Evolutionary conservation across 2,888 invertebrate genomes (phyloP).

Genomic region (Camptogramma bilineatum): DNA sequence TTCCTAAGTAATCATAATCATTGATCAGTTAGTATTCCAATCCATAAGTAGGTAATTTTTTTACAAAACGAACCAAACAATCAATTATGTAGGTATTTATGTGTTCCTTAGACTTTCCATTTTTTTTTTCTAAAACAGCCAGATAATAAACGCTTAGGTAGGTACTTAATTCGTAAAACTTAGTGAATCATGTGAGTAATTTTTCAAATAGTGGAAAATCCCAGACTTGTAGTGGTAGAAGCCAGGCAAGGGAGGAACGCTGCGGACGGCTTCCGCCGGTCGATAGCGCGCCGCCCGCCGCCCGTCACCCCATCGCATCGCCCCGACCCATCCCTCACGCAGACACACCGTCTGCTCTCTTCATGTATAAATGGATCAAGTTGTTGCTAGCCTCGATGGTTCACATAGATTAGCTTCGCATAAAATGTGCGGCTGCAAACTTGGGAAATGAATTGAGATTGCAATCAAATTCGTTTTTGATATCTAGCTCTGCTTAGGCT

Average conservation of each 20-base stretch:
- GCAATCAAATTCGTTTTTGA: neutral
- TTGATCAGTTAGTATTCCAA: too few relatives aligned
- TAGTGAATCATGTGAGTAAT: slow-evolving; percentile 23
- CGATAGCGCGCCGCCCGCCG: slow-evolving; percentile 48
- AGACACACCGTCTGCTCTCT: slow-evolving; percentile 58
- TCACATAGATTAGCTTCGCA: neutral
- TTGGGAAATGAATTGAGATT: neutral
- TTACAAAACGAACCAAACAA: too few relatives aligned
- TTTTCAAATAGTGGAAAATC: slow-evolving; percentile 35
- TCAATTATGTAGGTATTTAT: too few relatives aligned
- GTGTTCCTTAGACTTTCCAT: too few relatives aligned
- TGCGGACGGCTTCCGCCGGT: slow-evolving; percentile 30
- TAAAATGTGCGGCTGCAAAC: neutral
- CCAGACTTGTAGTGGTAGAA: slow-evolving; percentile 31
- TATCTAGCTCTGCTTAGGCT: neutral
- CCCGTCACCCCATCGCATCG: slow-evolving; percentile 43
- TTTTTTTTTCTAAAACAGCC: too few relatives aligned
- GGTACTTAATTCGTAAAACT: slow-evolving; percentile 7
- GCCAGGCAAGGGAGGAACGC: slow-evolving; percentile 16
- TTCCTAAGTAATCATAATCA: too few relatives aligned
- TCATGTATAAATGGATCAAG: slow-evolving; percentile 48
- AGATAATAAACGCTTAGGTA: too few relatives aligned
- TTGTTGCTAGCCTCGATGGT: slow-evolving; percentile 42
- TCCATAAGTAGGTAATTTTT: too few relatives aligned
- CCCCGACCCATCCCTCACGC: slow-evolving; percentile 42